phyloP scores from a whole-genome alignment of 2,888 invertebrate genomes.

The Myathropa florea region DNA sequence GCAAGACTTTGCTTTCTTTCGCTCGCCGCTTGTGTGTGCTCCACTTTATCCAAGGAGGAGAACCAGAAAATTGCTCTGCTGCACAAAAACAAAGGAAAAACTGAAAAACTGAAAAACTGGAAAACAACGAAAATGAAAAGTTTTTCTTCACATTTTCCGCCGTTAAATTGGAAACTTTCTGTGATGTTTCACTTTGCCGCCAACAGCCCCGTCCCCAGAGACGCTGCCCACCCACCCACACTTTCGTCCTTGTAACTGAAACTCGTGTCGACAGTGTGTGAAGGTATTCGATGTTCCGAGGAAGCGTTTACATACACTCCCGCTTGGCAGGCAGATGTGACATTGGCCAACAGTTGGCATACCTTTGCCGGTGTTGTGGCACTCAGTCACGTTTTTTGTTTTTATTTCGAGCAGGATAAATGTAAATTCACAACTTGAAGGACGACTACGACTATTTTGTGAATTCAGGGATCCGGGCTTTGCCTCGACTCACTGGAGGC shows the following conservation, averaged over 20 bases:
- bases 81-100: no score
- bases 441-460: not conserved
- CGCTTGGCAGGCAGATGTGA: not conserved
- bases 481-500: not conserved
- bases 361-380: not conserved
- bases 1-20: conserved; percentile 25
- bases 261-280: conserved; percentile 27
- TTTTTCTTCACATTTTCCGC: conserved; percentile 29
- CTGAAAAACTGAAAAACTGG: not conserved
- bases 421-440: not conserved
- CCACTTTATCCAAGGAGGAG: no score
- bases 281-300: conserved; percentile 3
- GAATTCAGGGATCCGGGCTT: not conserved
- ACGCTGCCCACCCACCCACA: not conserved
- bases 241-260: not conserved
- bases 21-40: not conserved
- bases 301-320: not conserved
- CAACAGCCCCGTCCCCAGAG: not conserved
- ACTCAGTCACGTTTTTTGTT: not conserved
- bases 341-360: conserved; percentile 14
- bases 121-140: conserved; percentile 11
- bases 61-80: not conserved
- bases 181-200: conserved; percentile 16
- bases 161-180: conserved; percentile 53
- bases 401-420: not conserved